A percentile compares a stretch with the other conserved stretches of the same genome.
Conservation (phyloP, 1,140 invertebrate genomes). For the Macrostomum lignano region DNA sequence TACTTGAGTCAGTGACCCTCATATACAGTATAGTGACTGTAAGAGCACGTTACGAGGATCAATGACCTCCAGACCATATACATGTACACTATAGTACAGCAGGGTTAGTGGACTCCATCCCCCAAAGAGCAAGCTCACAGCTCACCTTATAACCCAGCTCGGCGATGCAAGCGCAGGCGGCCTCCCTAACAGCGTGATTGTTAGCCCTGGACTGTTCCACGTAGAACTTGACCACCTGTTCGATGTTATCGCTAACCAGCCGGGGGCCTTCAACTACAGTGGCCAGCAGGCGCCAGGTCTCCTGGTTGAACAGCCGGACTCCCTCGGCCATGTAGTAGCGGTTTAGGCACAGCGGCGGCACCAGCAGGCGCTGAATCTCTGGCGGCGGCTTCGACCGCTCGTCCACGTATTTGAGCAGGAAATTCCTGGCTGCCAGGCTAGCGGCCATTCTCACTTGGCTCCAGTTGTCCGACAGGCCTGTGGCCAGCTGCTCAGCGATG, state of each 20-base stretch:
- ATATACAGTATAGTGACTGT: no score
- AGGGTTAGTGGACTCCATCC: no score
- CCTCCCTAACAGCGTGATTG: constrained; percentile 35
- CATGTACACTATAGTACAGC: no score
- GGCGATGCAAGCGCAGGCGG: constrained; percentile 34
- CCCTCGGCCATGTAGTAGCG: constrained; percentile 35
- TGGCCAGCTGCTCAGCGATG: constrained; percentile 23
- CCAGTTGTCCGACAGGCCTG: constrained; percentile 33
- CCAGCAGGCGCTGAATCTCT: constrained; percentile 23
- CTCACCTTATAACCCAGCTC: constrained; percentile 31
- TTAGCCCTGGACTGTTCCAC: constrained; percentile 29
- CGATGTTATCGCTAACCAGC: constrained; percentile 31
- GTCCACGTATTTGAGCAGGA: no score
- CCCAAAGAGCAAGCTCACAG: no score
- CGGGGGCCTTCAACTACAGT: constrained; percentile 26
- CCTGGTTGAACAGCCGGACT: constrained; percentile 33
- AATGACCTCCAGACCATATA: no score
- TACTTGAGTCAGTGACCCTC: no score
- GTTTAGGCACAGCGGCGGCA: constrained; percentile 33
- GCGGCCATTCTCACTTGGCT: constrained; percentile 33
- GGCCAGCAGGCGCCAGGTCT: constrained; percentile 32
- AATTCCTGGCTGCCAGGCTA: constrained; percentile 31
- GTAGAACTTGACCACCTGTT: constrained; percentile 30
- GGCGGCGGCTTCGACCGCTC: neutral
- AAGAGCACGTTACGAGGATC: no score